phyloP scores from a whole-genome alignment of 1,140 invertebrate species.

The Aphidius ervi region DNA sequence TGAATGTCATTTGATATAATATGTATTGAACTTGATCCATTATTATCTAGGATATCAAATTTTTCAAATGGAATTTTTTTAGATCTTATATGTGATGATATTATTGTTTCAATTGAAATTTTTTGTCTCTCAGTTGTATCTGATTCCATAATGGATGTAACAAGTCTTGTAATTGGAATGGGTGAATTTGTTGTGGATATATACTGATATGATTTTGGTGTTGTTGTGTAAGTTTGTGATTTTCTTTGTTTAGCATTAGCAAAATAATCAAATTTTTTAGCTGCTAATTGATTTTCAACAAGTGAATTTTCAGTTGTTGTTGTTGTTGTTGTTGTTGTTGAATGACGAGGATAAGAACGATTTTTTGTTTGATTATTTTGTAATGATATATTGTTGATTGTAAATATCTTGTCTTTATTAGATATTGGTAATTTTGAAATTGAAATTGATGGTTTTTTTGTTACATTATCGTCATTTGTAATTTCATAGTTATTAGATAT shows the following conservation, averaged over 20 bases:
- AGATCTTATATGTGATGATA: slow-evolving; percentile 43
- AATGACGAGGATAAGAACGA: slow-evolving; percentile 35
- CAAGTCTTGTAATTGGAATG: slow-evolving; percentile 48
- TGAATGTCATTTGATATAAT: slow-evolving; percentile 40
- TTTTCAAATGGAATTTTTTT: slow-evolving; percentile 35
- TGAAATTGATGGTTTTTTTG: slow-evolving; percentile 1
- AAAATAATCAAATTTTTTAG: slow-evolving; percentile 46
- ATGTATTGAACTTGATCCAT: slow-evolving; percentile 19
- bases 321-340: slow-evolving; percentile 19
- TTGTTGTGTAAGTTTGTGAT: slow-evolving; percentile 41
- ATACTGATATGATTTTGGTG: slow-evolving; percentile 21
- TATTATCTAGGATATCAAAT: slow-evolving; percentile 17
- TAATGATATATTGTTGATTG: slow-evolving; percentile 20
- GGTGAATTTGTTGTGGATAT: slow-evolving; percentile 28
- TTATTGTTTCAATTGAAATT: slow-evolving; percentile 50
- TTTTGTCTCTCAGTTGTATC: slow-evolving; percentile 51
- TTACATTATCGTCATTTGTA: slow-evolving; percentile 11
- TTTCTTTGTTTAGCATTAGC: slow-evolving; percentile 44
- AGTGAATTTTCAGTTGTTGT: slow-evolving; percentile 35
- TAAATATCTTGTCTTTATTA: background rate
- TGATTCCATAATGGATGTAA: slow-evolving; percentile 52
- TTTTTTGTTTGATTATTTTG: slow-evolving; percentile 30
- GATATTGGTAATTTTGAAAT: slow-evolving; percentile 3
- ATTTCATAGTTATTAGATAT: slow-evolving; percentile 21
- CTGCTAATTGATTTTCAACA: slow-evolving; percentile 46